Evolutionary conservation across 92 coral and sea anemone genomes (phyloP).

Genomic region (Nematostella vectensis): DNA sequence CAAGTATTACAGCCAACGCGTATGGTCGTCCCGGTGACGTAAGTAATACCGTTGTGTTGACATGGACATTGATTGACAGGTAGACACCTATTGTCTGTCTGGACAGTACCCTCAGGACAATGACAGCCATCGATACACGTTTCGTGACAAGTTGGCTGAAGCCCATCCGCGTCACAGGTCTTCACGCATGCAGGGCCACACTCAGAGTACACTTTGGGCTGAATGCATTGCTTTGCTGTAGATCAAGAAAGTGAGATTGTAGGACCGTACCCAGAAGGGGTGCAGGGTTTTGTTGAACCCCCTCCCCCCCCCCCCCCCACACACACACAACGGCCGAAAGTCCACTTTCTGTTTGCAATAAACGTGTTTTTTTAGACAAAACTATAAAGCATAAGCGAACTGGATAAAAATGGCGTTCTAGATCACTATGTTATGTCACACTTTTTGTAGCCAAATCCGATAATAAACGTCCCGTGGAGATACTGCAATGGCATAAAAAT

Average conservation of each 20-base stretch:
- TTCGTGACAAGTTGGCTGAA: slow-evolving; percentile 49
- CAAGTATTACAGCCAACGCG: slow-evolving; percentile 58
- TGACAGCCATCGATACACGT: slow-evolving; percentile 77
- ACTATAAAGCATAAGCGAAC: no score
- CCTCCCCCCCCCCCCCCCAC: no score
- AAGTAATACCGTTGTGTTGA: slow-evolving; percentile 41
- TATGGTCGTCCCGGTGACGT: slow-evolving; percentile 40
- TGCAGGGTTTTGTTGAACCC: background rate
- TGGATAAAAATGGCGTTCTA: no score
- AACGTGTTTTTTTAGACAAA: no score
- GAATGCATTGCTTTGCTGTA: slow-evolving; percentile 54
- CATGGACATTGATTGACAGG: slow-evolving; percentile 58
- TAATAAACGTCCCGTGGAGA: no score
- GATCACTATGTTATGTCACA: no score
- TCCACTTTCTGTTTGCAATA: no score
- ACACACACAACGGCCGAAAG: no score
- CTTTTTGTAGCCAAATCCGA: no score
- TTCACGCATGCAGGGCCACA: slow-evolving; percentile 67
- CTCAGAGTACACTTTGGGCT: slow-evolving; percentile 44
- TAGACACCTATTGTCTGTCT: slow-evolving; percentile 44
- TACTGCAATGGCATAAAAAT: no score
- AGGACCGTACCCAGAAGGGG: background rate
- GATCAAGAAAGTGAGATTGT: background rate
- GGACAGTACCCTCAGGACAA: slow-evolving; percentile 62
- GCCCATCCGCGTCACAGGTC: slow-evolving; percentile 46